A percentile compares a stretch with the other conserved stretches of the same genome.
These are phyloP conservation scores for Paramuricea clavata DNA, from an alignment of 92 coral and sea anemone species.

Conservation along the genomic window DNA sequence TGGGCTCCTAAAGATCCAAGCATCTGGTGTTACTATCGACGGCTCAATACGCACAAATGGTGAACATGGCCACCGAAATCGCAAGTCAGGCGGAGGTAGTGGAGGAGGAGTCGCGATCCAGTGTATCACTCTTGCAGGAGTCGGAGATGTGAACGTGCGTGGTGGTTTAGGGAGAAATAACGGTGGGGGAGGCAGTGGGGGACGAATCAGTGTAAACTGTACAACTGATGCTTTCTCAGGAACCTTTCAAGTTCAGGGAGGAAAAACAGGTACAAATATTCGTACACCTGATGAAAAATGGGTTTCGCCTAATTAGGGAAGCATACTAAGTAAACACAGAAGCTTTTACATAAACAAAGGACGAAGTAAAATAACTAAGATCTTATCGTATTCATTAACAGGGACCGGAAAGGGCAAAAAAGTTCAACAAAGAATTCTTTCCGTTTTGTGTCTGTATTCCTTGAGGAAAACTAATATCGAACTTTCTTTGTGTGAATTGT, in stretches of 20 bases:
- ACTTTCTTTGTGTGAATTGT: too few relatives aligned
- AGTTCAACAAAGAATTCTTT: too few relatives aligned
- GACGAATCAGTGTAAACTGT: constrained; percentile 28
- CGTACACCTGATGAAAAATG: too few relatives aligned
- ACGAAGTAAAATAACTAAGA: too few relatives aligned
- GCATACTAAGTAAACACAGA: too few relatives aligned
- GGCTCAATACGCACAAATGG: constrained; percentile 31
- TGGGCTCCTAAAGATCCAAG: constrained; percentile 24
- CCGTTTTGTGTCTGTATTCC: too few relatives aligned
- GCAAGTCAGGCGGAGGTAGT: constrained; percentile 37
- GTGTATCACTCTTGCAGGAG: background rate
- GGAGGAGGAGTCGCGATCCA: constrained; percentile 37
- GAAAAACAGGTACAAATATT: constrained; percentile 40
- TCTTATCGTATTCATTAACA: too few relatives aligned
- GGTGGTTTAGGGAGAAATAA: constrained; percentile 32
- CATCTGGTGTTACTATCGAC: background rate
- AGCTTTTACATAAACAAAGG: too few relatives aligned
- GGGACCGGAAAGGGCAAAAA: too few relatives aligned
- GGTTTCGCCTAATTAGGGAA: too few relatives aligned
- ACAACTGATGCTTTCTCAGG: constrained; percentile 10
- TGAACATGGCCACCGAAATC: constrained; percentile 6
- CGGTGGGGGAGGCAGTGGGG: constrained; percentile 40
- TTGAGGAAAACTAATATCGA: too few relatives aligned
- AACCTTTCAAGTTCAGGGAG: constrained; percentile 12
- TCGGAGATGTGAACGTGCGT: background rate